phyloP scores from a whole-genome alignment of 2,113 vertebrate genomes.

The Trematomus loennbergii region DNA sequence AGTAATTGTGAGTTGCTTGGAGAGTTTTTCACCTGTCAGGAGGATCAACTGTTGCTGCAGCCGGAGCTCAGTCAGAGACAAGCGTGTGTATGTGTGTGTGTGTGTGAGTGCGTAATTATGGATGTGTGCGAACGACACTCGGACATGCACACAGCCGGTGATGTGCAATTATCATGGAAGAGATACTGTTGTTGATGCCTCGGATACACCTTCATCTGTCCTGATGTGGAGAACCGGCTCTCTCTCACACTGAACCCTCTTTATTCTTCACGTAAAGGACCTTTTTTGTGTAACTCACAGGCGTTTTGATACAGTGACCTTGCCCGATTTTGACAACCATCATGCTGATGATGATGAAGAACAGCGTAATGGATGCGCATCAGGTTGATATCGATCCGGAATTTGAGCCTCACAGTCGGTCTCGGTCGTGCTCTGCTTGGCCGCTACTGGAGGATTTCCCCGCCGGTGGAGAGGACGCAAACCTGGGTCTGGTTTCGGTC shows the following conservation, averaged over 20 bases:
- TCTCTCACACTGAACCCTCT: neutral
- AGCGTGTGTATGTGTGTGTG: conserved; percentile 44
- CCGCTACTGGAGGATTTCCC: conserved; percentile 90
- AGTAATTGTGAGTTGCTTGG: conserved; percentile 71
- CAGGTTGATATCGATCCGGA: conserved; percentile 95
- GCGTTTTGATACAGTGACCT: conserved; percentile 71
- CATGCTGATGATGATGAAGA: conserved; percentile 91
- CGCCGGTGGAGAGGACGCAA: conserved; percentile 85
- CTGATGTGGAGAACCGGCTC: conserved; percentile 67
- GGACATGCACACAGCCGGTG: conserved; percentile 54
- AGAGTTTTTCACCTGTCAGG: conserved; percentile 62
- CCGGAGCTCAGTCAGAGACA: conserved; percentile 52
- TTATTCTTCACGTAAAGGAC: conserved; percentile 6
- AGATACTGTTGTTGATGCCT: conserved; percentile 70
- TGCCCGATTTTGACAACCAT: conserved; percentile 62
- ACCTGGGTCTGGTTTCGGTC: conserved; percentile 75
- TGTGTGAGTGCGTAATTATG: conserved; percentile 58
- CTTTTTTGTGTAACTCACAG: conserved; percentile 41
- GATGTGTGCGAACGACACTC: conserved; percentile 75
- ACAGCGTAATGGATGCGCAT: conserved; percentile 89
- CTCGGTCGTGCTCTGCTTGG: conserved; percentile 93
- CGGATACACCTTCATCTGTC: conserved; percentile 77
- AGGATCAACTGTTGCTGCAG: conserved; percentile 85
- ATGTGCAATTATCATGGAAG: conserved; percentile 77
- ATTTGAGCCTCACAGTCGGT: conserved; percentile 91